Percentiles rank a stretch among this genome's conserved stretches.
Evolutionary conservation across 2,113 vertebrate genomes (phyloP).

Genomic region (Gallinago undulata): DNA sequence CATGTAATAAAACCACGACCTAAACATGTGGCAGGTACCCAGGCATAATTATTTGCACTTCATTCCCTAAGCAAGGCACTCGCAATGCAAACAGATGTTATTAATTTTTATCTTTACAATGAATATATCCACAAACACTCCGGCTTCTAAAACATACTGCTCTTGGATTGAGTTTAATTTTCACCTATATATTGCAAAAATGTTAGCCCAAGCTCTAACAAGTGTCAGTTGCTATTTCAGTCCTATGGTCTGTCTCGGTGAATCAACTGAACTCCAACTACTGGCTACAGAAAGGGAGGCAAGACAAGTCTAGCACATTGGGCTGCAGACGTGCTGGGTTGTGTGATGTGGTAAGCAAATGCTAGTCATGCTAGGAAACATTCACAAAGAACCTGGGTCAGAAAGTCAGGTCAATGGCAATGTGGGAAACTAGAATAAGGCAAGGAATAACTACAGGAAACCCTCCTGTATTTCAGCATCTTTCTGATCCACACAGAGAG

Average conservation of each 20-base stretch:
- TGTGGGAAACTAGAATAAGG: neutral
- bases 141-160: neutral
- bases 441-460: neutral
- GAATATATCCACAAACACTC: neutral
- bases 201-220: neutral
- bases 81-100: neutral
- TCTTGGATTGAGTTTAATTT: neutral
- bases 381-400: neutral
- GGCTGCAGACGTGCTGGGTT: neutral
- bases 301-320: neutral
- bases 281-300: neutral
- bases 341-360: conserved; percentile 15
- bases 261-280: neutral
- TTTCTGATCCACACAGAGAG: neutral
- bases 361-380: neutral
- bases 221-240: neutral
- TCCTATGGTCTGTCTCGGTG: neutral
- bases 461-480: neutral
- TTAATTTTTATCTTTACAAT: neutral
- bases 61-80: neutral
- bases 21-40: neutral
- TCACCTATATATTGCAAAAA: neutral
- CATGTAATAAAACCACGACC: neutral
- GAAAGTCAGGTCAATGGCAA: neutral
- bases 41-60: neutral